Evolutionary conservation across 2,797 vertebrate species (phyloP), one percentile per base, ranked within the genome.

Genomic region (Gallirallus australis): DNA sequence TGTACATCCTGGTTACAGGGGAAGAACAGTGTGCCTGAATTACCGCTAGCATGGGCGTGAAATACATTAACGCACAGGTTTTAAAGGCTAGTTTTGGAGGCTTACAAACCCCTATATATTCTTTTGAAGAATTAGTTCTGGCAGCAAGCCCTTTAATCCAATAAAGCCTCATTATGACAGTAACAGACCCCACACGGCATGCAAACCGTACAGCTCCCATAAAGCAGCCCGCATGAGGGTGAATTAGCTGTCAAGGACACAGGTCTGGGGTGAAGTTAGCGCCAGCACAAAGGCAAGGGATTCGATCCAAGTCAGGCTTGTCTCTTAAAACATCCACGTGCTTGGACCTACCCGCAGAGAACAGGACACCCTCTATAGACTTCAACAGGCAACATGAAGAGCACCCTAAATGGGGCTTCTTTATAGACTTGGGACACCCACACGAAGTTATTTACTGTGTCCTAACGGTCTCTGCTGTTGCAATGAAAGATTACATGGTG

Each of bases 81-180:
- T 83, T 3, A 71, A 77, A 81, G 24, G 25, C 33, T 79, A 66
- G 31, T 86, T 95, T 81, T 54, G n/a, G 28, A 90, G 23, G 42
- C 72, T 90, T 89, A 70, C 35, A 68, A 77, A 92, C 79, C 20
- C 17, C 61, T 81, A 33, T 33, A 66, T n/a, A n/a, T 85, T 77
- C 83, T 65, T 35, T 15, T 72, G 59, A 89, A 85, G 52, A 76
- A 72, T 65, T 52, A 91, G 61, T 65, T 89, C 72, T 94, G 85
- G 61, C 59, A 89, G 47, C 45, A 83, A 91, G 69, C 50, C 39
- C 40, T 88, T 81, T 87, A 95, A 94, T 91, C 76, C 82, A 82
- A 78, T 83, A 63, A 94, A 92, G 48, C 35, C 48, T 86, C 69
- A 33, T 86, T 86, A 72, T 86, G 73, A 66, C 90, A 79, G 21